Base-by-base conservation (phyloP, 2,888 invertebrate species). In the Barypeithes pellucidus region DNA sequence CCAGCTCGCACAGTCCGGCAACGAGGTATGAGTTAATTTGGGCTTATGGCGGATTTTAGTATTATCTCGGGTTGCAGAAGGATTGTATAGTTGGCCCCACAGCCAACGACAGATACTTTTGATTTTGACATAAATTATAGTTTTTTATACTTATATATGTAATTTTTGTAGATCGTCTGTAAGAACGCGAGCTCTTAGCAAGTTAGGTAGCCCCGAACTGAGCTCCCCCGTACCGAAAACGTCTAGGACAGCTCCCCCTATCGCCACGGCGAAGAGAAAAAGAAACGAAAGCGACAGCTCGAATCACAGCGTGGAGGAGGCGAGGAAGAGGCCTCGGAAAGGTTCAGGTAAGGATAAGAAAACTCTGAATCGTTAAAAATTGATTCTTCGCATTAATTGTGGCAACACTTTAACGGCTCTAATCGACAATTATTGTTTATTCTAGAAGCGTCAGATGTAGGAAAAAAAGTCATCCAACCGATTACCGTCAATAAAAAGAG, bases 211-310 rank as follows among this genome's bases (percentile, higher is more conserved):
- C 81, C 92, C 92, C 0, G 89, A 91, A 73, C 72, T 84, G 59
- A 84, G 81, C 75, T 84, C 84, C 3, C 84, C 65, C 41, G 69
- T 36, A 47, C 71, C 68, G 77, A 82, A 68, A 79, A 18, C 60
- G 29, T 16, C 60, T 9, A 75, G 71, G 67, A 59, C 72, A 22
- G 63, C 73, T 11, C 47, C 22, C 41, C 69, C 57, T 63, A 74
- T 69, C 72, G 41, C 79, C 76, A 84, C 86, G 18, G 87, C 86
- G 16, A 94, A 95, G 83, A 89, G 95, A 72, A 93, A 93, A 84
- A 89, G 94, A 57, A 91, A 93, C 81, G 95, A 94, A 82, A 94
- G 94, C 0, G 95, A 94, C 80, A 92, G 93, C 84, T 92, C 92
- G 0, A 89, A 90, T 77, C 87, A 89, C 60, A 91, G 91, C 81